A percentile compares a stretch with the other conserved stretches of the same genome.
phyloP scores from a whole-genome alignment of 1,140 invertebrate species.

The Aphelenchoides fujianensis region DNA sequence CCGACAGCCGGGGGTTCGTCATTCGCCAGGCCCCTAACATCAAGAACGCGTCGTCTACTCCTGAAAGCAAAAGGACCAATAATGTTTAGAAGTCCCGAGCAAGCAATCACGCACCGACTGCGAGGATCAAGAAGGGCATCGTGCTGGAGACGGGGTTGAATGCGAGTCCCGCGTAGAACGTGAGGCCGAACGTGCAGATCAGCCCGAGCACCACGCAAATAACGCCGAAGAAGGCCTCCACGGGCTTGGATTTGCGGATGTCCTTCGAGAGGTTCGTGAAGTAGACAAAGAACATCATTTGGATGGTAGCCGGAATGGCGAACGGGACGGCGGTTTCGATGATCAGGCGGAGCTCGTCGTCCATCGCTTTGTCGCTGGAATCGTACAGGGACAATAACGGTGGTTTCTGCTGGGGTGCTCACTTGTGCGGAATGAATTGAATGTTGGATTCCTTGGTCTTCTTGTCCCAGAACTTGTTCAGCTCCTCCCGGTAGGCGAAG shows the following conservation, averaged over 20 bases:
- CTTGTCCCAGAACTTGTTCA: slow-evolving; percentile 57
- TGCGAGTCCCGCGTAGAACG: slow-evolving; percentile 55
- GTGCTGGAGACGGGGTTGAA: slow-evolving; percentile 62
- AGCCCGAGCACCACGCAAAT: slow-evolving; percentile 57
- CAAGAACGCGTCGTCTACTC: slow-evolving; percentile 65
- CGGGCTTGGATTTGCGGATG: slow-evolving; percentile 55
- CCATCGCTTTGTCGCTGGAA: slow-evolving; percentile 61
- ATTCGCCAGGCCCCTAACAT: slow-evolving; percentile 64
- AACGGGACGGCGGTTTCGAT: slow-evolving; percentile 60
- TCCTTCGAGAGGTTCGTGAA: slow-evolving; percentile 55
- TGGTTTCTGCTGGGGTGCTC: slow-evolving; percentile 22
- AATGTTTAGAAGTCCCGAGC: no score
- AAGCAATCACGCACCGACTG: slow-evolving; percentile 54
- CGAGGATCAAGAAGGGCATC: slow-evolving; percentile 61
- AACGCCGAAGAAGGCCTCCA: slow-evolving; percentile 60
- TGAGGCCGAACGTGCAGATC: slow-evolving; percentile 56
- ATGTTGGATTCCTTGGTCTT: slow-evolving; percentile 53
- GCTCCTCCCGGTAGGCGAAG: slow-evolving; percentile 44
- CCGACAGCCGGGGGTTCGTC: slow-evolving; percentile 52
- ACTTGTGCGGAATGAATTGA: slow-evolving; percentile 62
- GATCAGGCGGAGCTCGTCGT: slow-evolving; percentile 58
- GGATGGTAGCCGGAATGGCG: slow-evolving; percentile 57
- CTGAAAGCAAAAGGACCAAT: no score
- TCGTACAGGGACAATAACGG: background rate
- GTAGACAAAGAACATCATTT: slow-evolving; percentile 59